Base-by-base conservation (phyloP, 2,113 vertebrate genomes). In the Brachirus orientalis region DNA sequence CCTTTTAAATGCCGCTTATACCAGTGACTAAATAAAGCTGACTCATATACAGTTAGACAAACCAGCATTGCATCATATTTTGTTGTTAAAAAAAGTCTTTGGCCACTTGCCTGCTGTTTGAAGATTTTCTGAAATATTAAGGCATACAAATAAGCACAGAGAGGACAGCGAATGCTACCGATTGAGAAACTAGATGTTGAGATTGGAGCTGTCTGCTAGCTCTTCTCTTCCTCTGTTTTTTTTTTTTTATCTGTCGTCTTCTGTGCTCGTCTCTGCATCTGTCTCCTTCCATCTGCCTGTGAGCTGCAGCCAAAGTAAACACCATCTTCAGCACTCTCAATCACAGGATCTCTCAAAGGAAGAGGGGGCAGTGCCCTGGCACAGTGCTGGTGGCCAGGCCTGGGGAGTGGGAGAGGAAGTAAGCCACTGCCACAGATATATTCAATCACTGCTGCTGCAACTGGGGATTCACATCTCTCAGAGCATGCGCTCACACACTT, bases 321-420 rank as follows among this genome's bases (percentile, higher is more conserved):
- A 90, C 52, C 22, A 55, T 52, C 75, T 66, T 81, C 61, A 46
- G 37, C 22, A 40, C 73, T 76, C 80, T 88, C 84, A 89, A 92
- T 92, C 89, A 82, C 89, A 89, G 88, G 90, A 89, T 90, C 78
- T 90, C 85, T 84, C 85, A 89, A 75, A 88, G 89, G 91, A 92
- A 91, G 86, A 43, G 56, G 59, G 87, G 87, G 79, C 79, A 83
- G 77, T 80, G 85, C 76, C 83, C 83, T 75, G 83, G 84, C 88
- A 88, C 43, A 22, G 72, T 3, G 62, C 80, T 82, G 77, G 75
- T 76, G 84, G 75, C 83, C 73, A 38, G 38, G 70, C 75, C 47
- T 54, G 57, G 77, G 82, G 76, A 72, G 7, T 43, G 64, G 68
- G 63, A 68, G 37, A 87, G 89, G 91, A 91, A 90, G 74, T 77